phyloP scores from a whole-genome alignment of 1,140 invertebrate genomes.

The Cydia splendana region DNA sequence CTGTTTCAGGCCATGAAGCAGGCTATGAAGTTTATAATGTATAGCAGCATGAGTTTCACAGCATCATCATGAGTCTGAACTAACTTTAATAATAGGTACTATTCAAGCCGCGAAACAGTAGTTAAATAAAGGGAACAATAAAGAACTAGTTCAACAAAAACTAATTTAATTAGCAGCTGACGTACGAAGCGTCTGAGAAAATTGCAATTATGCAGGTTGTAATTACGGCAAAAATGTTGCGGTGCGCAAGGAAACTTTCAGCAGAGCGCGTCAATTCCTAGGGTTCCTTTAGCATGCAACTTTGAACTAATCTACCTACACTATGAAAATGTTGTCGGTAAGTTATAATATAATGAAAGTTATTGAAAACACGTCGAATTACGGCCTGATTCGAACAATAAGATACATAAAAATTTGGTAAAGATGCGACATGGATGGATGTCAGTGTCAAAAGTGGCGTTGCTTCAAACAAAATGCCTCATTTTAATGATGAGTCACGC shows the following conservation, averaged over 20 bases:
- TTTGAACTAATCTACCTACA: neutral
- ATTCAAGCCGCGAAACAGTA: neutral
- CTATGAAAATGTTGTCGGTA: too few relatives aligned
- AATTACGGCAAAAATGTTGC: slow-evolving; percentile 23
- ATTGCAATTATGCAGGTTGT: slow-evolving; percentile 30
- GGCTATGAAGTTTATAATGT: too few relatives aligned
- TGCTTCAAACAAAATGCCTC: too few relatives aligned
- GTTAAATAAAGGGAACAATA: slow-evolving; percentile 8
- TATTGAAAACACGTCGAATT: too few relatives aligned
- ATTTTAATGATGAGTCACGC: too few relatives aligned
- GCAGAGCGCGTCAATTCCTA: slow-evolving; percentile 2
- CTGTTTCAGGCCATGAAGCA: too few relatives aligned
- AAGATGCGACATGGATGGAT: too few relatives aligned
- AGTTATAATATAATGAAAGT: too few relatives aligned
- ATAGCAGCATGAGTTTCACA: too few relatives aligned
- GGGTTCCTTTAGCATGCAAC: neutral
- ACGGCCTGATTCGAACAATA: too few relatives aligned
- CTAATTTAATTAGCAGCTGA: slow-evolving; percentile 27
- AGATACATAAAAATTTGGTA: too few relatives aligned
- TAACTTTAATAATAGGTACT: neutral
- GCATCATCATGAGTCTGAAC: neutral
- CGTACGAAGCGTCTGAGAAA: slow-evolving; percentile 19
- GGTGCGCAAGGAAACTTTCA: slow-evolving; percentile 18
- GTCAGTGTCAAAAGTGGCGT: too few relatives aligned
- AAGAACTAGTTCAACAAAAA: slow-evolving; percentile 10